Conservation (phyloP, 2,113 vertebrate species). For the Grantiella picta region DNA sequence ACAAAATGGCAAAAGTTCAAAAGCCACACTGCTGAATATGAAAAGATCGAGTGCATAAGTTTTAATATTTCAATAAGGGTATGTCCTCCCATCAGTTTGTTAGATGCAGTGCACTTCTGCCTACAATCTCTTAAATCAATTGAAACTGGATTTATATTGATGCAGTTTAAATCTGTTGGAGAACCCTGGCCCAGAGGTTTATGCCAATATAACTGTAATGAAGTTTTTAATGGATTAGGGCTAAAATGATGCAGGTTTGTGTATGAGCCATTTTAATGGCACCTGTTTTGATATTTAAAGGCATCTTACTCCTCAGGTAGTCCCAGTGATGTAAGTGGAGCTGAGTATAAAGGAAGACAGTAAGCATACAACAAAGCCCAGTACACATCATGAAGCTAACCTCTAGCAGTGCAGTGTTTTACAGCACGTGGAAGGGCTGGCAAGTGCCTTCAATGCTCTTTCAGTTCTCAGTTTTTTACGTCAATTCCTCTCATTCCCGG, state of each 20-base stretch:
- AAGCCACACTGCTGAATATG: background rate
- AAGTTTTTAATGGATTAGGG: background rate
- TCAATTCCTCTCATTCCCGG: background rate
- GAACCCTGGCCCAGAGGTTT: background rate
- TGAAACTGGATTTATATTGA: constrained; percentile 23
- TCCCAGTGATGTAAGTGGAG: background rate
- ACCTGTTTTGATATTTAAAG: background rate
- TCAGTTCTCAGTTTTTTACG: background rate
- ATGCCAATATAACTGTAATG: background rate
- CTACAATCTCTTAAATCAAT: background rate
- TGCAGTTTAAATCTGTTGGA: background rate
- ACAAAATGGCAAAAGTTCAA: background rate
- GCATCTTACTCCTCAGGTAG: background rate
- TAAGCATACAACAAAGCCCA: background rate
- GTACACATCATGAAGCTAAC: background rate
- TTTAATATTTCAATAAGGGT: background rate
- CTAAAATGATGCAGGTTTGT: background rate
- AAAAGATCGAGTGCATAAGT: background rate
- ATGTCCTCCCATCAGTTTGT: background rate
- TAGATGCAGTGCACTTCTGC: background rate
- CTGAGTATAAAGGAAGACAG: background rate
- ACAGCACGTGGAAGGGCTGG: background rate
- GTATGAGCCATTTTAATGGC: background rate
- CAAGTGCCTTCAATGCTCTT: background rate
- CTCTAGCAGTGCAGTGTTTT: background rate